Percentiles rank a stretch among this genome's conserved stretches.
Evolutionary conservation across 1,140 invertebrate genomes (phyloP).

Genomic region (Macrotrachela quadricornifera): DNA sequence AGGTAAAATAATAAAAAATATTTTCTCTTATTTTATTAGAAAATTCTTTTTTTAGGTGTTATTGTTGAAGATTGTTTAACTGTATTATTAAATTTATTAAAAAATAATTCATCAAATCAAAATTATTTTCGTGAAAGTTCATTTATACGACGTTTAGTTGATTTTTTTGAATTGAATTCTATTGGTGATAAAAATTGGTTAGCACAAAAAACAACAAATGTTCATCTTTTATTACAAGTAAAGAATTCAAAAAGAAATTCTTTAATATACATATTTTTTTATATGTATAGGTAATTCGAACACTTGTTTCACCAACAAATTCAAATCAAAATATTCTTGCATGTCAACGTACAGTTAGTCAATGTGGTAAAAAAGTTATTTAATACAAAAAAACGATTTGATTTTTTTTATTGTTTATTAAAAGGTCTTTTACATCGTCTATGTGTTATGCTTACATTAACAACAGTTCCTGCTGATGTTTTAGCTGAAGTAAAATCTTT

Average conservation of each 20-base stretch:
- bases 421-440: constrained; percentile 39
- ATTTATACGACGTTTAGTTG: constrained; percentile 65
- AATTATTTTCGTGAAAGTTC: constrained; percentile 89
- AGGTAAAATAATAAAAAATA: constrained; percentile 18
- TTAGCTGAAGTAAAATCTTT: constrained; percentile 48
- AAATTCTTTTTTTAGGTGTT: constrained; percentile 38
- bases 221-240: too few species aligned
- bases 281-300: constrained; percentile 65
- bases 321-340: constrained; percentile 49
- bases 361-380: constrained; percentile 35
- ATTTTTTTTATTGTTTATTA: too few species aligned
- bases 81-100: constrained; percentile 75
- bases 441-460: constrained; percentile 73
- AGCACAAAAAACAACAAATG: too few species aligned
- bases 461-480: constrained; percentile 82
- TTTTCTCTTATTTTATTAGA: too few species aligned
- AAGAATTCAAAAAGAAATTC: too few species aligned
- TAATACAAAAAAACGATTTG: too few species aligned
- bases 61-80: constrained; percentile 91
- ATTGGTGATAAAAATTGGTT: constrained; percentile 14
- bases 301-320: constrained; percentile 66
- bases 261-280: constrained; percentile 23
- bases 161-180: constrained; percentile 53
- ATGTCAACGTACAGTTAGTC: constrained; percentile 69
- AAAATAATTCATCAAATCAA: constrained; percentile 88